Evolutionary conservation across 2,888 invertebrate species (phyloP).

Genomic region (Folsomia manolachei): DNA sequence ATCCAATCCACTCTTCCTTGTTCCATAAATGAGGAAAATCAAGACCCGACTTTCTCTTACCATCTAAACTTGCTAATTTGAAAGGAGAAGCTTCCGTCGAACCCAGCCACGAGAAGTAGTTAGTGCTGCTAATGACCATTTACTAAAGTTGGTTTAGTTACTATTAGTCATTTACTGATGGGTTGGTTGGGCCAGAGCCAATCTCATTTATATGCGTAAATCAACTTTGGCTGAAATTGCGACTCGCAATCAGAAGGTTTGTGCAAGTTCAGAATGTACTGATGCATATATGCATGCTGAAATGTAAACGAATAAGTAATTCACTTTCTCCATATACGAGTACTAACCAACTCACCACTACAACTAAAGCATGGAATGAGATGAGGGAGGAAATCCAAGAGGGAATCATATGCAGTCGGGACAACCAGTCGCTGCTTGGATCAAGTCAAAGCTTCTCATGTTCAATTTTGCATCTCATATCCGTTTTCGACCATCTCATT

Average conservation of each 20-base stretch:
- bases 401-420: background rate
- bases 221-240: background rate
- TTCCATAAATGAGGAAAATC: too few relatives aligned
- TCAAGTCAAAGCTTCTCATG: background rate
- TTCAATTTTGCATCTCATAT: constrained; percentile 8
- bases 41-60: too few relatives aligned
- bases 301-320: background rate
- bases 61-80: background rate
- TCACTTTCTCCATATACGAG: background rate
- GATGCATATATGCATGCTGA: background rate
- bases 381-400: background rate
- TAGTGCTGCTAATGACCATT: background rate
- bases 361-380: background rate
- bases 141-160: background rate
- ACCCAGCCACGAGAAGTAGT: background rate
- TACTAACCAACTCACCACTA: too few relatives aligned
- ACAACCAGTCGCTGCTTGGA: background rate
- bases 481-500: background rate
- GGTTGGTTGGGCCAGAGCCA: background rate
- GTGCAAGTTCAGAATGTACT: background rate
- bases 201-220: background rate
- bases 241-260: background rate
- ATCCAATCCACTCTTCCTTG: too few relatives aligned
- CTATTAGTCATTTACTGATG: background rate
- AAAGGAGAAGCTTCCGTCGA: background rate